A percentile compares a stretch with the other conserved stretches of the same genome.
These are phyloP conservation scores for Fringilla coelebs DNA, from an alignment of 2,797 vertebrate genomes.

Conservation along the genomic window DNA sequence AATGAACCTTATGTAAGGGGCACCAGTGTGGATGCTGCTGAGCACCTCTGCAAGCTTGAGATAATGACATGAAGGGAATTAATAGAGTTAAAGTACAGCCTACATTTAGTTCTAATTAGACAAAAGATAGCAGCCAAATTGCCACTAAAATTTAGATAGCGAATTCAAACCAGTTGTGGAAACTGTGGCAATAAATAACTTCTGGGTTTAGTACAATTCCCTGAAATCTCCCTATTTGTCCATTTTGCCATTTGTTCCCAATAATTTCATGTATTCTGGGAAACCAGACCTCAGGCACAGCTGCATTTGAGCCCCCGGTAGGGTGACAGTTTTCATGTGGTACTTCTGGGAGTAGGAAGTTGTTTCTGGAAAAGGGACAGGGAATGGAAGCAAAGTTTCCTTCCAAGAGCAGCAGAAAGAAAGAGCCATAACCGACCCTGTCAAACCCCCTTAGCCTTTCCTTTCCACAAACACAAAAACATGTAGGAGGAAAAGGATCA, in stretches of 20 bases:
- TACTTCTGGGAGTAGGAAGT: not conserved
- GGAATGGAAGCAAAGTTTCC: not conserved
- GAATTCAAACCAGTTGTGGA: not conserved
- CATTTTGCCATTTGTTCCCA: not conserved
- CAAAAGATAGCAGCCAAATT: constrained; percentile 24
- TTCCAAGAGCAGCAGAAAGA: not conserved
- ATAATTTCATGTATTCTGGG: rapidly evolving
- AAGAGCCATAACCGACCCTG: not conserved
- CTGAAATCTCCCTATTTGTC: not conserved
- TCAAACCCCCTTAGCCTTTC: not conserved
- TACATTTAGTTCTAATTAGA: constrained; percentile 34
- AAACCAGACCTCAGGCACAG: not conserved
- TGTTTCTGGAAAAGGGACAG: not conserved
- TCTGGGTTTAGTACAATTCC: not conserved
- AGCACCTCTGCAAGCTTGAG: not conserved
- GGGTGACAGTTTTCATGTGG: not conserved
- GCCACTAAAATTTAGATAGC: not conserved
- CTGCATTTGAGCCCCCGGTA: not conserved
- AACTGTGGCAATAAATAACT: not conserved
- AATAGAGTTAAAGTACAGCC: not conserved
- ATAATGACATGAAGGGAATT: constrained; percentile 2
- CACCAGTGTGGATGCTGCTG: not conserved
- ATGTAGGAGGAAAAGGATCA: not conserved
- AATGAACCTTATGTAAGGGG: not conserved
- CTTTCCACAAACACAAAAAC: not conserved